Conservation (phyloP, 2,888 invertebrate genomes). For the Sinodicranocentrus sp. region DNA sequence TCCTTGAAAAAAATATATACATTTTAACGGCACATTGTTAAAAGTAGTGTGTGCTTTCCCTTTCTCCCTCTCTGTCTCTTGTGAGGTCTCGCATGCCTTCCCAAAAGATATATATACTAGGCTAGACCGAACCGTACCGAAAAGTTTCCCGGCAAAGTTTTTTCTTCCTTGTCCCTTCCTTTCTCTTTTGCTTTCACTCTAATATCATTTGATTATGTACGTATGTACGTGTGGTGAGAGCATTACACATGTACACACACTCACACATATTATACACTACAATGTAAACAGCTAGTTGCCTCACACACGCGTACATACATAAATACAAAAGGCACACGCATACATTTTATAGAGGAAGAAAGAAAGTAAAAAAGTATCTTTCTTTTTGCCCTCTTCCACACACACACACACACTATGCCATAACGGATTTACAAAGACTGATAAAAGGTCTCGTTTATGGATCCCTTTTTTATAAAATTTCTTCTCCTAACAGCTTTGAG, state of each 20-base stretch:
- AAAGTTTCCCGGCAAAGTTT: constrained; percentile 37
- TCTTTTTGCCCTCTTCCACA: neutral
- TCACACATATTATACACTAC: constrained; percentile 10
- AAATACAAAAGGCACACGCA: constrained; percentile 21
- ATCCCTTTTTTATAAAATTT: constrained; percentile 5
- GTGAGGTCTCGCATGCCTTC: too few relatives aligned
- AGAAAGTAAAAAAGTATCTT: neutral
- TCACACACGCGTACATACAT: constrained; percentile 1
- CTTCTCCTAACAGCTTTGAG: constrained; percentile 30
- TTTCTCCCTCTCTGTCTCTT: neutral
- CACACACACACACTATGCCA: constrained; percentile 9
- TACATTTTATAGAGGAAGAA: too few relatives aligned
- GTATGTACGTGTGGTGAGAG: neutral
- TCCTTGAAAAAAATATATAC: too few relatives aligned
- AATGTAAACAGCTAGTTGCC: neutral
- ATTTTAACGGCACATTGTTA: too few relatives aligned
- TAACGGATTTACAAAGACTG: constrained; percentile 28
- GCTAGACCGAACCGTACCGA: constrained; percentile 32
- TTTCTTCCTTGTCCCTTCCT: constrained; percentile 17
- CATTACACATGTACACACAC: neutral
- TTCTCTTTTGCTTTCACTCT: constrained; percentile 16
- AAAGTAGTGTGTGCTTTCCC: too few relatives aligned
- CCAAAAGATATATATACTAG: neutral
- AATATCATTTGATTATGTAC: constrained; percentile 26
- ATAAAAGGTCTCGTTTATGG: constrained; percentile 38